phyloP scores from a whole-genome alignment of 2,888 invertebrate genomes.

The Acanthosepion lycidas region DNA sequence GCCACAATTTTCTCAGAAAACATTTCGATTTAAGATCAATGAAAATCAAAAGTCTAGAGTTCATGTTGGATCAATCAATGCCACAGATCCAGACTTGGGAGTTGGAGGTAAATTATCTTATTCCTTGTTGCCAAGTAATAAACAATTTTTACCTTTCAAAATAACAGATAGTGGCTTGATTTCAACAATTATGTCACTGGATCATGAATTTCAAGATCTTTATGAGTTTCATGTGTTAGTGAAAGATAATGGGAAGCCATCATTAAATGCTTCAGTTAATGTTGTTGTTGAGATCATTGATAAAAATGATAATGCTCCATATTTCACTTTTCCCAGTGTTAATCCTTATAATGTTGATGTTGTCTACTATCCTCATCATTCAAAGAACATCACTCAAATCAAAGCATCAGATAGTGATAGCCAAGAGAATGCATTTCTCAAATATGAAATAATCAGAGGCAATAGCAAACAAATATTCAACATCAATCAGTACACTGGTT shows the following conservation, averaged over 20 bases:
- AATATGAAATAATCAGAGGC: slow-evolving; percentile 14
- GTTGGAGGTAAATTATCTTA: not conserved
- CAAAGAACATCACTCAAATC: not conserved
- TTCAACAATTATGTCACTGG: not conserved
- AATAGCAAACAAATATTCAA: not conserved
- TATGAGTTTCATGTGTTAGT: not conserved
- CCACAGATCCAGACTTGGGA: slow-evolving; percentile 8
- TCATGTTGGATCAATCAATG: not conserved
- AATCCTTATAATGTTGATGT: not conserved
- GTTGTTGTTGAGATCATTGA: not conserved
- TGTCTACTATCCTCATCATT: not conserved
- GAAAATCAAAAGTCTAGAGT: not conserved
- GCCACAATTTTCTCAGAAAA: not conserved
- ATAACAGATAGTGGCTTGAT: not conserved
- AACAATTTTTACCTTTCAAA: not conserved
- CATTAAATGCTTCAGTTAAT: not conserved
- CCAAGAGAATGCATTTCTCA: slow-evolving; percentile 21
- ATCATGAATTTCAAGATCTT: not conserved
- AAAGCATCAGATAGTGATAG: not conserved
- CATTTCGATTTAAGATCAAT: not conserved
- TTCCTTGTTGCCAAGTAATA: not conserved
- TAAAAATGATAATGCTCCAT: slow-evolving; percentile 16
- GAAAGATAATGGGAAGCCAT: not conserved
- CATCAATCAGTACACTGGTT: slow-evolving; percentile 1
- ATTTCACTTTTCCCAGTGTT: not conserved